Evolutionary conservation across 2,888 invertebrate genomes (phyloP), one percentile per base, ranked within the genome.

Genomic region (Hanleya hanleyi): DNA sequence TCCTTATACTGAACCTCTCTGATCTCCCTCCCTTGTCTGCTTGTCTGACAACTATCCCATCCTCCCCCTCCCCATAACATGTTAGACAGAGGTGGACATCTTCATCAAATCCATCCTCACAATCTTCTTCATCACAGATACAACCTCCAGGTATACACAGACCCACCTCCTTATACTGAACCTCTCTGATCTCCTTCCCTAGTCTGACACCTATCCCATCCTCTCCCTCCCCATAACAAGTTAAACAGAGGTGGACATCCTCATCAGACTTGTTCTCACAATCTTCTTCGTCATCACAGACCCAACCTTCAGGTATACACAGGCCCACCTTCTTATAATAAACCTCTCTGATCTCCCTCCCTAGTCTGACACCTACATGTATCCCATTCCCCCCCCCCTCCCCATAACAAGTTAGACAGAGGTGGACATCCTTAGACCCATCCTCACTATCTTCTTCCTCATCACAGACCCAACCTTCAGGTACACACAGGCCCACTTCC

Each of bases 221-320:
- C n/a, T n/a, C n/a, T n/a, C n/a, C n/a, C n/a, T n/a, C n/a, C n/a
- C n/a, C n/a, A n/a, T n/a, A n/a, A n/a, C n/a, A n/a, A n/a, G n/a
- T n/a, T n/a, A n/a, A n/a, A 66, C 70, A 64, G 26, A 49, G 50
- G 15, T 22, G 2, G 22, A 32, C 26, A 15, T 70, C 29, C 69
- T 80, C 79, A 62, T 81, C 81, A 15, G 95, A 95, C 51, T 95
- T 95, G 87, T 98, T 98, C 0, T 94, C 93, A 91, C 98, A 98
- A 91, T 98, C 97, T 79, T 94, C 82, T 15, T 75, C 38, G 18
- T 72, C 72, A 51, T 82, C 80, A 71, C 82, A 97, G 61, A 96
- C 94, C 97, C 97, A 97, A 4, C 95, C 94, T 65, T 94, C 93
- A 0, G 97, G 97, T 86, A 98, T 97, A 91, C 98, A 98, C 83